These are phyloP conservation scores for Hypolimnas misippus DNA, from an alignment of 2,888 invertebrate species.

Conservation along the genomic window DNA sequence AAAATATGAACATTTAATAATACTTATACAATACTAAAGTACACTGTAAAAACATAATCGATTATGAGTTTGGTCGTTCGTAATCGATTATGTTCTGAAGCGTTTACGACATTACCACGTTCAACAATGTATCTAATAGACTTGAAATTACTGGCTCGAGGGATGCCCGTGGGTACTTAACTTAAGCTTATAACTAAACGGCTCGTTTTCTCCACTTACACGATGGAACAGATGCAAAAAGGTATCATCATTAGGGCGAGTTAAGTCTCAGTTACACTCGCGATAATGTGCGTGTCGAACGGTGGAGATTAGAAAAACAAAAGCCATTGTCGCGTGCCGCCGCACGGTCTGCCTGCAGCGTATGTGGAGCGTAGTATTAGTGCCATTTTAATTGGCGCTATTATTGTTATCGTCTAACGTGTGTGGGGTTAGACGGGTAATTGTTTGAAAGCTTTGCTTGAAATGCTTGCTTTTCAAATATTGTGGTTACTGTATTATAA, in stretches of 20 bases:
- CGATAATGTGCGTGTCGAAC: conserved; percentile 40
- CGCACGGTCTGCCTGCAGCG: conserved; percentile 41
- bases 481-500: too few relatives aligned
- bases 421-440: conserved; percentile 42
- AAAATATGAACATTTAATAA: too few relatives aligned
- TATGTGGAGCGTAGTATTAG: conserved; percentile 64
- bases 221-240: conserved; percentile 48
- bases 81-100: conserved; percentile 36
- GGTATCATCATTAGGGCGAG: conserved; percentile 47
- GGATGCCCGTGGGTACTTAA: conserved; percentile 44
- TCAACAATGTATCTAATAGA: conserved; percentile 49
- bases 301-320: conserved; percentile 55
- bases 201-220: conserved; percentile 51
- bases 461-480: neutral
- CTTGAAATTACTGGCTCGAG: conserved; percentile 59
- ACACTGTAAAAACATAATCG: conserved; percentile 25
- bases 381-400: conserved; percentile 67
- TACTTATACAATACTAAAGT: conserved; percentile 1
- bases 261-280: conserved; percentile 39
- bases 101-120: conserved; percentile 48
- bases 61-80: conserved; percentile 30
- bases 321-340: conserved; percentile 64
- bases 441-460: neutral
- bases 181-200: conserved; percentile 54
- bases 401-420: conserved; percentile 65